A percentile compares a stretch with the other conserved stretches of the same genome.
These are phyloP conservation scores for Trachops cirrhosus DNA, from an alignment of 2,797 vertebrate species.

Conservation along the genomic window DNA sequence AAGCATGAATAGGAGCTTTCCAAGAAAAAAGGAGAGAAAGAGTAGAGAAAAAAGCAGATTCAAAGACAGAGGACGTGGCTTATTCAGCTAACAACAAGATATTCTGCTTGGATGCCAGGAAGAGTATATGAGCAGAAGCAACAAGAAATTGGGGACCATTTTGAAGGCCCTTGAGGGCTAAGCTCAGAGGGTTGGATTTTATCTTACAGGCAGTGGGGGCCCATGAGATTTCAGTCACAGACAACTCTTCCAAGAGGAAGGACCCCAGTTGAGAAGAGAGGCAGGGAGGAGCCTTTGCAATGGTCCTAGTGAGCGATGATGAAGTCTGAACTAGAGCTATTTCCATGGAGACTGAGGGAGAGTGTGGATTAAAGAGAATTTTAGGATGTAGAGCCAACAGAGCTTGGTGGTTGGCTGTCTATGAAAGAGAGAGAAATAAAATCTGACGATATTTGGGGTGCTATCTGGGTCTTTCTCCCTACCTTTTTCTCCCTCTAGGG, in stretches of 20 bases:
- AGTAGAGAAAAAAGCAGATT: not conserved
- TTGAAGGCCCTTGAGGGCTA: not conserved
- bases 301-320: not conserved
- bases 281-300: not conserved
- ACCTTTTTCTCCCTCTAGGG: not conserved
- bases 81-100: not conserved
- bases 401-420: not conserved
- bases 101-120: not conserved
- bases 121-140: not conserved
- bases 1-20: not conserved
- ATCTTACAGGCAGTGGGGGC: not conserved
- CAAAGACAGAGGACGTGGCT: not conserved
- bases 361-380: not conserved
- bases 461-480: not conserved
- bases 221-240: not conserved
- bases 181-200: not conserved
- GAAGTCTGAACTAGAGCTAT: not conserved
- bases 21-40: not conserved
- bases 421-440: not conserved
- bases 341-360: not conserved
- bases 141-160: not conserved
- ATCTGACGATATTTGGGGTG: not conserved
- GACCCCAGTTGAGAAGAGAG: not conserved
- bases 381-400: not conserved
- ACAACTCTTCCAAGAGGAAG: not conserved